phyloP scores from a whole-genome alignment of 2,113 vertebrate species.

The Xenopus tropicalis region UCB_Xtro_10.0 CM004447.2:128151001-128151500 shows the following conservation, averaged over 20 bases:
- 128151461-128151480: not conserved
- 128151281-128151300: constrained; percentile 48
- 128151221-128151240: constrained; percentile 48
- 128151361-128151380: not conserved
- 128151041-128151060: constrained; percentile 62
- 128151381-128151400: not conserved
- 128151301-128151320: constrained; percentile 33
- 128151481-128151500: not conserved
- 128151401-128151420: not conserved
- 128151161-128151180: constrained; percentile 34
- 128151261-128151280: constrained; percentile 47
- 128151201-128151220: constrained; percentile 50
- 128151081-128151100: not conserved
- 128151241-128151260: constrained; percentile 36
- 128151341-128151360: constrained; percentile 9
- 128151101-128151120: not conserved
- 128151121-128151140: constrained; percentile 49
- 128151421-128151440: not conserved
- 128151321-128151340: not conserved
- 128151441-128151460: not conserved
- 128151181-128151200: constrained; percentile 43
- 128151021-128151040: constrained; percentile 59
- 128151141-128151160: constrained; percentile 68
- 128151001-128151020: constrained; percentile 54
- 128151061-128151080: not conserved